phyloP scores from a whole-genome alignment of 2,113 vertebrate species.

The cat (Felis catus) region F.catus_Fca126_mat1.0 CM031412.1:157405001-157405500 shows the following conservation, averaged over 20 bases:
- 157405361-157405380: background rate
- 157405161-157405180: background rate
- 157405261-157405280: background rate
- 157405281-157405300: background rate
- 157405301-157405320: background rate
- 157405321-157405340: background rate
- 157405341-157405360: background rate
- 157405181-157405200: background rate
- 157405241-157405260: background rate
- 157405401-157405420: background rate
- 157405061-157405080: constrained; percentile 50
- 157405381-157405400: background rate
- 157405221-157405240: constrained; percentile 6
- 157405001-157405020: constrained; percentile 79
- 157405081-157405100: background rate
- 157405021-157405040: constrained; percentile 80
- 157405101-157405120: background rate
- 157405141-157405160: background rate
- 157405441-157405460: background rate
- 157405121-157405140: background rate
- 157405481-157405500: background rate
- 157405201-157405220: background rate
- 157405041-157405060: constrained; percentile 39
- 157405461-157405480: background rate
- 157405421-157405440: background rate